phyloP scores from a whole-genome alignment of 2,113 vertebrate species.

The Clinocottus analis region DNA sequence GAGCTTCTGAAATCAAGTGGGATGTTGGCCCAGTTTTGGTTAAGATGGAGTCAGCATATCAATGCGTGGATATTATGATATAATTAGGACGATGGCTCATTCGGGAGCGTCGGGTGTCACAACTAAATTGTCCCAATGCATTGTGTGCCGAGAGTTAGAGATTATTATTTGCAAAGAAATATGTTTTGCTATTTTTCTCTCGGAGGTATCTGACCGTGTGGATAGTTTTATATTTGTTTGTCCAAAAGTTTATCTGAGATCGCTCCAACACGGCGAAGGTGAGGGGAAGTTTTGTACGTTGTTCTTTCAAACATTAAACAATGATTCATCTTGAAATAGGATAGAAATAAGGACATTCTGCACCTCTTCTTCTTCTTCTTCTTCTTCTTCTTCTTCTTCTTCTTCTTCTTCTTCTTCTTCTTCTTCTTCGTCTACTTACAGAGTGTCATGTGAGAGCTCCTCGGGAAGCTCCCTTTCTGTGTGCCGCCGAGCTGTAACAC shows the following conservation, averaged over 20 bases:
- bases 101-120: constrained; percentile 6
- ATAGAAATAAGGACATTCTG: too few species aligned
- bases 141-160: not conserved
- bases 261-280: not conserved
- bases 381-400: too few species aligned
- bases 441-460: not conserved
- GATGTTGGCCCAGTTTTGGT: constrained; percentile 67
- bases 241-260: not conserved
- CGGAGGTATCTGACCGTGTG: not conserved
- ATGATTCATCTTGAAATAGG: not conserved
- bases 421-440: constrained; percentile 11
- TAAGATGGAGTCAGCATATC: constrained; percentile 54
- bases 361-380: too few species aligned
- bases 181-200: not conserved
- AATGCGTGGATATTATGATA: constrained; percentile 23
- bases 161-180: not conserved
- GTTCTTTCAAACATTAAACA: constrained; percentile 4
- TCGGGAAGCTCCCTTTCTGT: constrained; percentile 13
- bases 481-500: not conserved
- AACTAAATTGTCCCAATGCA: not conserved
- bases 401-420: too few species aligned
- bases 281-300: not conserved
- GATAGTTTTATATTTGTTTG: not conserved
- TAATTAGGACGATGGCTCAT: constrained; percentile 25
- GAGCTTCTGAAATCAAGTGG: constrained; percentile 53